These are phyloP conservation scores for Pteruthius melanotis DNA, from an alignment of 2,113 vertebrate genomes.

Conservation along the genomic window DNA sequence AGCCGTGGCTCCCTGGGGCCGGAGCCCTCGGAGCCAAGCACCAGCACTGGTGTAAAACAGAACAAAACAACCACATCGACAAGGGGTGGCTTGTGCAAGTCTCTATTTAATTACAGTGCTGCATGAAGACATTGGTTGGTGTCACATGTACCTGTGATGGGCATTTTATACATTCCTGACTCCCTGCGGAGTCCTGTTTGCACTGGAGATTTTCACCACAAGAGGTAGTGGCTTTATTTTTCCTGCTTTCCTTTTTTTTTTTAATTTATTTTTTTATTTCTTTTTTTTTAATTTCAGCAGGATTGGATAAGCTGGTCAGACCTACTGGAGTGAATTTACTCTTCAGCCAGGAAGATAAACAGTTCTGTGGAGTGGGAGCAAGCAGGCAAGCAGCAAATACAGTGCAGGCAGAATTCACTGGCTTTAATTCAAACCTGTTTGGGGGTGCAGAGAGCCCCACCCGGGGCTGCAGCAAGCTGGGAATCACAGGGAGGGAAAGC, in stretches of 20 bases:
- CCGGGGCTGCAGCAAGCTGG: neutral
- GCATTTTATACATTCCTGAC: conserved; percentile 24
- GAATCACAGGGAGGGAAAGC: neutral
- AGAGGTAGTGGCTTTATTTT: neutral
- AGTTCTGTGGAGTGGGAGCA: neutral
- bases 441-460: neutral
- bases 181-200: neutral
- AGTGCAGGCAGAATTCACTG: neutral
- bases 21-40: neutral
- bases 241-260: neutral
- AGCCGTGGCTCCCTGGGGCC: neutral
- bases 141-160: neutral
- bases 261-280: too few species aligned
- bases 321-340: neutral
- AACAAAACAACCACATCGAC: neutral
- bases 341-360: neutral
- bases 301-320: conserved; percentile 5
- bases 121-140: conserved; percentile 20
- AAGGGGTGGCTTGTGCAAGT: conserved; percentile 27
- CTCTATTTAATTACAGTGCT: conserved; percentile 45
- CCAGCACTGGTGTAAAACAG: neutral
- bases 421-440: neutral
- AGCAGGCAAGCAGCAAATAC: neutral
- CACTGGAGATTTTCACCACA: conserved; percentile 5
- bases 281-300: neutral